A percentile compares a stretch with the other conserved stretches of the same genome.
These are phyloP conservation scores for Acanthisitta chloris DNA, from an alignment of 2,113 vertebrate genomes.

Conservation along the genomic window DNA sequence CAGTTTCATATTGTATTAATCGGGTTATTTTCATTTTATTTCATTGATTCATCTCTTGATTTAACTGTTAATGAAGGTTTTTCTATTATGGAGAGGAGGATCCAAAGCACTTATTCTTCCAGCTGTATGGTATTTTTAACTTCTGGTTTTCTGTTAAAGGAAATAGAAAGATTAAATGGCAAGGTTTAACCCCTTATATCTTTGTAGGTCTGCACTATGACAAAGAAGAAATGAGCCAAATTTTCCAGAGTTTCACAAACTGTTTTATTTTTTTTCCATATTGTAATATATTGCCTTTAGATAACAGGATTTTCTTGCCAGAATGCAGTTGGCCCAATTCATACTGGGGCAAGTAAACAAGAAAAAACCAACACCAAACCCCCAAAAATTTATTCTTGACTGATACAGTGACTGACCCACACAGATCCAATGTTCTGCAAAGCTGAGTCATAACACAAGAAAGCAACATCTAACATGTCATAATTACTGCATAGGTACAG, in stretches of 20 bases:
- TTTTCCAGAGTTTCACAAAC: background rate
- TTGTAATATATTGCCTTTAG: background rate
- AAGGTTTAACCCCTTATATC: background rate
- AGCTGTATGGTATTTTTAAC: background rate
- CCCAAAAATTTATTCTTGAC: background rate
- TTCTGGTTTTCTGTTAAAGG: background rate
- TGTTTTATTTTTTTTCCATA: background rate
- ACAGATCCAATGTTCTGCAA: background rate
- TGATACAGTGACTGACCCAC: background rate
- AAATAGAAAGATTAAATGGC: background rate
- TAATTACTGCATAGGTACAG: background rate
- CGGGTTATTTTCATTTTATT: constrained; percentile 21
- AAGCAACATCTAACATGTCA: background rate
- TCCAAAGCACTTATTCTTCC: background rate
- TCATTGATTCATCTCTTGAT: constrained; percentile 41
- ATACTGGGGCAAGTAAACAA: background rate
- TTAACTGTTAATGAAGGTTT: constrained; percentile 51
- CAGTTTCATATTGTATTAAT: constrained; percentile 23
- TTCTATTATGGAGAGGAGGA: background rate
- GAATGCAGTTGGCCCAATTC: background rate
- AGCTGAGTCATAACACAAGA: background rate
- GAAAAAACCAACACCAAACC: background rate
- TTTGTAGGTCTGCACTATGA: background rate
- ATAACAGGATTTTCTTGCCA: background rate
- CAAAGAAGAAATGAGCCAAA: background rate